phyloP scores from a whole-genome alignment of 2,888 invertebrate genomes.

The Operophtera brumata region DNA sequence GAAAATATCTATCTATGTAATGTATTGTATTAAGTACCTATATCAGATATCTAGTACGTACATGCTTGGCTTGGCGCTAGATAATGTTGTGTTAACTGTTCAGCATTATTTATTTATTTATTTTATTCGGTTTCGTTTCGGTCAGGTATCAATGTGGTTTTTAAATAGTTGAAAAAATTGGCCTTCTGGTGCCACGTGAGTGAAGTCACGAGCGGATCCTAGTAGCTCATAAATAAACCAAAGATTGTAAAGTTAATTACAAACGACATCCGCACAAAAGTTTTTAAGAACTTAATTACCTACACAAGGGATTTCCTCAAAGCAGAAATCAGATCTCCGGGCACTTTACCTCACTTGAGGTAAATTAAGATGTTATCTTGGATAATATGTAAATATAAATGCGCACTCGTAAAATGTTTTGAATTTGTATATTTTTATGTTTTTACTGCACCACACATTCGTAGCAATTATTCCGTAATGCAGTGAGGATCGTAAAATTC shows the following conservation, averaged over 20 bases:
- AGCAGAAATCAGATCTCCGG: slow-evolving; percentile 12
- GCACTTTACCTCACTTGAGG: background rate
- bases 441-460: slow-evolving; percentile 32
- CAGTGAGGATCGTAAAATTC: slow-evolving; percentile 47
- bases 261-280: slow-evolving; percentile 3
- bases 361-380: slow-evolving; percentile 16
- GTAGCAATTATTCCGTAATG: slow-evolving; percentile 39
- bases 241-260: slow-evolving; percentile 2
- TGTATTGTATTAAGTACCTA: too few species aligned
- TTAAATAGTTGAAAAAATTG: too few species aligned
- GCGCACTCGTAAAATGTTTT: slow-evolving; percentile 17
- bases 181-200: too few species aligned
- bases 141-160: too few species aligned
- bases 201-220: too few species aligned
- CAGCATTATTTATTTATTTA: too few species aligned
- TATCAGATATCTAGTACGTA: too few species aligned
- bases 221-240: background rate
- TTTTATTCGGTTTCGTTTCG: too few species aligned
- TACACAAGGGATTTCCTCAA: slow-evolving; percentile 16
- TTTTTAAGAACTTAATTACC: slow-evolving; percentile 12
- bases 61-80: too few species aligned
- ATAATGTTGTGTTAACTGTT: too few species aligned
- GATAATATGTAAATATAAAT: slow-evolving; percentile 19
- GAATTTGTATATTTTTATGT: slow-evolving; percentile 22
- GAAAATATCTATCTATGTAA: too few species aligned